phyloP scores from a whole-genome alignment of 2,797 vertebrate genomes.

The Yasuhikotakia modesta region DNA sequence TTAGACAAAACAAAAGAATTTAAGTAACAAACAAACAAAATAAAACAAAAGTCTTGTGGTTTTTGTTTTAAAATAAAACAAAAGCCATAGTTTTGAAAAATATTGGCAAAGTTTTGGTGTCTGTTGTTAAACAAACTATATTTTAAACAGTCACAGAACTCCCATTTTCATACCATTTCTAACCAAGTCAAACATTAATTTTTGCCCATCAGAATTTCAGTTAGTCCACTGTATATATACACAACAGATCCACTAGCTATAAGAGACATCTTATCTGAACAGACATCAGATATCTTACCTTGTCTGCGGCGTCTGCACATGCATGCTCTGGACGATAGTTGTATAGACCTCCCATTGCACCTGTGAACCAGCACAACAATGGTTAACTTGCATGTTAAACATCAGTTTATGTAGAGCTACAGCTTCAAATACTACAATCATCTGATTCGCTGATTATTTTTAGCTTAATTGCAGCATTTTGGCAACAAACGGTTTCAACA shows the following conservation, averaged over 20 bases:
- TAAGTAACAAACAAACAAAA: too few relatives aligned
- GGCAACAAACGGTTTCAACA: slow-evolving; percentile 27
- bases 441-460: slow-evolving; percentile 9
- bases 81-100: background rate
- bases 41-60: too few relatives aligned
- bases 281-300: slow-evolving; percentile 79
- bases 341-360: slow-evolving; percentile 87
- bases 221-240: background rate
- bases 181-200: background rate
- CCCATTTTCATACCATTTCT: too few relatives aligned
- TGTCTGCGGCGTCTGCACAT: slow-evolving; percentile 90
- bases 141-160: background rate
- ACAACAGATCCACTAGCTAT: background rate
- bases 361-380: slow-evolving; percentile 65
- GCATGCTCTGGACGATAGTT: slow-evolving; percentile 90
- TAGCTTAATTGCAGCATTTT: slow-evolving; percentile 29
- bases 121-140: background rate
- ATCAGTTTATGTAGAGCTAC: background rate
- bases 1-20: background rate
- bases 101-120: background rate
- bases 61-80: too few relatives aligned
- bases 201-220: background rate
- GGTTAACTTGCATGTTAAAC: slow-evolving; percentile 3
- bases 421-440: slow-evolving; percentile 29
- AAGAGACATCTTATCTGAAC: background rate